A percentile compares a stretch with the other conserved stretches of the same genome.
phyloP scores from a whole-genome alignment of 2,888 invertebrate species.

The Lycocerus yunnanus region DNA sequence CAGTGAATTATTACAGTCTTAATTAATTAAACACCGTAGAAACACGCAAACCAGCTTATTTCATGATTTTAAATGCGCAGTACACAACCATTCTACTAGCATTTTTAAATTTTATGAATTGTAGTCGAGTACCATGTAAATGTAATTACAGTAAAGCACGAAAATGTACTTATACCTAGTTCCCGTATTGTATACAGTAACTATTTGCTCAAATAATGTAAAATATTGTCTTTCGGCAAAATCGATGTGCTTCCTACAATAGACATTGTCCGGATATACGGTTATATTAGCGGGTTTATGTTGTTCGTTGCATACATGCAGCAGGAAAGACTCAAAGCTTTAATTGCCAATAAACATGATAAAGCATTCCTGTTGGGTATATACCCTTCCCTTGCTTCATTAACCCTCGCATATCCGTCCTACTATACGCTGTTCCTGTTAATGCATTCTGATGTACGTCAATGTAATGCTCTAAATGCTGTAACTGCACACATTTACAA shows the following conservation, averaged over 20 bases:
- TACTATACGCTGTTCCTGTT: slow-evolving; percentile 21
- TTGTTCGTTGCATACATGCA: slow-evolving; percentile 17
- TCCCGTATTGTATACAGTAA: slow-evolving; percentile 7
- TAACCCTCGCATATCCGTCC: slow-evolving; percentile 28
- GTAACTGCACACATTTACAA: slow-evolving; percentile 24
- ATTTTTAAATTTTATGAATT: slow-evolving; percentile 30
- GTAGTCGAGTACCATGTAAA: slow-evolving; percentile 23
- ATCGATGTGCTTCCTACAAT: not conserved
- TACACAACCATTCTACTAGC: slow-evolving; percentile 22
- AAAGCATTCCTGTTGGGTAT: slow-evolving; percentile 23
- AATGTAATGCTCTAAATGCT: slow-evolving; percentile 32
- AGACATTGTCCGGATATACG: not conserved
- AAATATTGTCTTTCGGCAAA: not conserved
- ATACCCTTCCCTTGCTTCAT: slow-evolving; percentile 26
- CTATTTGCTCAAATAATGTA: slow-evolving; percentile 2
- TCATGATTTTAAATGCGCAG: slow-evolving; percentile 27
- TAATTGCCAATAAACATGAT: slow-evolving; percentile 35
- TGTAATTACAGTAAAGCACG: slow-evolving; percentile 31
- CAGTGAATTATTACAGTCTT: slow-evolving; percentile 44
- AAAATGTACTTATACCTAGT: slow-evolving; percentile 12
- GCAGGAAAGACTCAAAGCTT: slow-evolving; percentile 11
- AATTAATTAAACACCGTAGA: slow-evolving; percentile 46
- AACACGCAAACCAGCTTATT: slow-evolving; percentile 41
- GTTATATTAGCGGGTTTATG: slow-evolving; percentile 1
- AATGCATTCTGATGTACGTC: slow-evolving; percentile 37